Evolutionary conservation across 2,113 vertebrate species (phyloP), one percentile per base, ranked within the genome.

Genomic region (Symphodus melops): DNA sequence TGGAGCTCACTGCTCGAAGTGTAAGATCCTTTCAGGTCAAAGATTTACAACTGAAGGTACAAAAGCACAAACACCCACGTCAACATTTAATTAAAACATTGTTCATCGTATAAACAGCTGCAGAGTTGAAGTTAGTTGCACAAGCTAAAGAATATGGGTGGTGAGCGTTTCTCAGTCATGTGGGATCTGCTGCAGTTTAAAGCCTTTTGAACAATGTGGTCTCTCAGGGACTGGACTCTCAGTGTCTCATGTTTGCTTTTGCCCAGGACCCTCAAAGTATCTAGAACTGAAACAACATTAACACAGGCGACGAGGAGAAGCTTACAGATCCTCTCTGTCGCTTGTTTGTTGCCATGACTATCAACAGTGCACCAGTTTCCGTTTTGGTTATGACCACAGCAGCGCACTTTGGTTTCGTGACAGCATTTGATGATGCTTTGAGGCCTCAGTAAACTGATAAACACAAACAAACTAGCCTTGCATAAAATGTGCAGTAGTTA

Each of bases 201-300:
- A 48, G 49, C 33, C 48, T 79, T 82, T 68, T 61, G 75, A 10
- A 28, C 49, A 14, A 20, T 23, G 21, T n/a, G 9, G 20, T 16
- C 49, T 44, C n/a, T 49, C 16, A 10, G 12, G 14, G 25, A 67
- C 64, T 72, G 13, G 19, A 74, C 37, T 65, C 53, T 63, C 58
- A 28, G 58, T 54, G 68, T 75, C 68, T 23, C 59, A 49, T 73
- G 75, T 54, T 67, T 59, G 36, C 20, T 71, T 61, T 67, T 37
- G 37, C 53, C 42, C 28, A 33, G 1, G 64, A 68, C 25, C 7
- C 3, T 23, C 3, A 62, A 41, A 46, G 14, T 8, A 1, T 48
- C 5, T 48, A 7, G 8, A 48, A 48, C 46, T 25, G 11, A 10
- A 10, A 19, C 33, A 55, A 68, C 58, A 60, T 70, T 13, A 54